Percentiles rank a stretch among this genome's conserved stretches.
phyloP scores from a whole-genome alignment of 1,140 invertebrate species.

The Drosophila ficusphila region DNA sequence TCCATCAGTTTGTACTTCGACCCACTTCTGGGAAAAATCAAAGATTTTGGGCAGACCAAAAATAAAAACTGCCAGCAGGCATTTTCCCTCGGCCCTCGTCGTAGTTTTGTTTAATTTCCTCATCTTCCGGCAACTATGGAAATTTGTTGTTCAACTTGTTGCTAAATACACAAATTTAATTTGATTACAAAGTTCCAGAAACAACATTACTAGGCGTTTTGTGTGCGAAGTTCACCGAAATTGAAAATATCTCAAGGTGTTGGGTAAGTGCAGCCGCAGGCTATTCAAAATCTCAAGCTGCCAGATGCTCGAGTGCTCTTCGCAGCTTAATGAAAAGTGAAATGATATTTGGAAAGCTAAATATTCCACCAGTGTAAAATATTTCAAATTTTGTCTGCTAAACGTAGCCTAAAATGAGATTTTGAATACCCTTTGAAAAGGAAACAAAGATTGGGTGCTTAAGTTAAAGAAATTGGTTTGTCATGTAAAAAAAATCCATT shows the following conservation, averaged over 20 bases:
- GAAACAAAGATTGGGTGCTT: background rate
- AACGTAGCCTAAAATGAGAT: constrained; percentile 76
- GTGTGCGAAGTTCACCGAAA: background rate
- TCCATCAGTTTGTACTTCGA: constrained; percentile 17
- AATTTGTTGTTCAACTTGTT: constrained; percentile 45
- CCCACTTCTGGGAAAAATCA: constrained; percentile 32
- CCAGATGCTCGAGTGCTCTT: constrained; percentile 67
- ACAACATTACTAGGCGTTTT: constrained; percentile 7
- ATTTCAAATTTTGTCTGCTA: constrained; percentile 68
- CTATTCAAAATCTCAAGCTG: constrained; percentile 18
- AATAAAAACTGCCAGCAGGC: constrained; percentile 7
- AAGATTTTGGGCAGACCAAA: constrained; percentile 21
- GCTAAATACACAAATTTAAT: constrained; percentile 50
- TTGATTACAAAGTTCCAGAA: constrained; percentile 32
- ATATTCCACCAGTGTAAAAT: constrained; percentile 30
- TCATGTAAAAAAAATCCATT: no score
- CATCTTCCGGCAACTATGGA: constrained; percentile 14
- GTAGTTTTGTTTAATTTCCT: constrained; percentile 4
- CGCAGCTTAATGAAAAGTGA: constrained; percentile 61
- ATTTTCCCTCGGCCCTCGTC: constrained; percentile 18
- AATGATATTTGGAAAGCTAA: constrained; percentile 39
- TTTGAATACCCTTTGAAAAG: constrained; percentile 11
- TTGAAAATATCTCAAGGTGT: constrained; percentile 48
- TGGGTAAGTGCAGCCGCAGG: constrained; percentile 62
- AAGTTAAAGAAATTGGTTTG: no score